These are phyloP conservation scores for Brachyistius frenatus DNA, from an alignment of 2,113 vertebrate genomes.

Conservation along the genomic window DNA sequence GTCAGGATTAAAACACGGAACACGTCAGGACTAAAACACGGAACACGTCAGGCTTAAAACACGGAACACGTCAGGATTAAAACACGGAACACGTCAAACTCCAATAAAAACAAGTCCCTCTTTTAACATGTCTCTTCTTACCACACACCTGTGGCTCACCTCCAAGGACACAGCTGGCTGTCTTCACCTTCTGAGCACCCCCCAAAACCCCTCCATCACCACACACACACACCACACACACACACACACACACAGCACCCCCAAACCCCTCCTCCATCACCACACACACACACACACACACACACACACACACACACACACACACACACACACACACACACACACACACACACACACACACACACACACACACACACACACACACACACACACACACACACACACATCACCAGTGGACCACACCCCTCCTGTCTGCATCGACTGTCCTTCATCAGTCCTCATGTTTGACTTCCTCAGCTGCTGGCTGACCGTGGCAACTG, in stretches of 20 bases:
- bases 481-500: slow-evolving; percentile 31
- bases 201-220: background rate
- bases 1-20: too few species aligned
- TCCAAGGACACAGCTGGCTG: slow-evolving; percentile 41
- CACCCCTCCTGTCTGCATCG: slow-evolving; percentile 1
- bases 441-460: slow-evolving; percentile 53
- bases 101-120: slow-evolving; percentile 7
- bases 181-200: slow-evolving; percentile 12
- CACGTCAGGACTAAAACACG: too few species aligned
- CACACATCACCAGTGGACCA: background rate
- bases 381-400: too few species aligned
- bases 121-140: slow-evolving; percentile 11
- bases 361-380: too few species aligned
- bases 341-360: too few species aligned
- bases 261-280: background rate
- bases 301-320: too few species aligned
- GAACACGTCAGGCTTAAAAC: too few species aligned
- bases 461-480: slow-evolving; percentile 14
- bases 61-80: too few species aligned
- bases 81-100: background rate
- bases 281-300: background rate
- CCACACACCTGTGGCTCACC: slow-evolving; percentile 40
- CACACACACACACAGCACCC: too few species aligned
- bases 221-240: background rate
- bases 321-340: too few species aligned